Evolutionary conservation across 2,888 invertebrate species (phyloP), one percentile per base, ranked within the genome.

Genomic region (Idaea straminata): DNA sequence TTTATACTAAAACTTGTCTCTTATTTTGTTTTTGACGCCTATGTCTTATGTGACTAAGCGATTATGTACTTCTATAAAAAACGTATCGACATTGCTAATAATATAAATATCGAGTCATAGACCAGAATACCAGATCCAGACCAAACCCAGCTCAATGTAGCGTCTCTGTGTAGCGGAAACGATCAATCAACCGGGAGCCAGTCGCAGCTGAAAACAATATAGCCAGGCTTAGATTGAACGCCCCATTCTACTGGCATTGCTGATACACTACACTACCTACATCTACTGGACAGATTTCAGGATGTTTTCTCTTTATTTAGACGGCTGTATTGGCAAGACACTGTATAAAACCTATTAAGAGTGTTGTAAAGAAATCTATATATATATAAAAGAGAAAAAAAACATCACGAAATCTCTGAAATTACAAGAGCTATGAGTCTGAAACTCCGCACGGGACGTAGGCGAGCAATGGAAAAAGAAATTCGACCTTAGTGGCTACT

Each of bases 151-250:
- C 64, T 62, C 70, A 64, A 66, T 67, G 72, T 71, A 68, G 72
- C 71, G 68, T 60, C 65, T 57, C 62, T 69, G 66, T 67, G 71
- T 62, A 69, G 66, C 72, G 77, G 78, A 80, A 76, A 70, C 79
- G 79, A 83, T 83, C 83, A 78, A 83, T 83, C 83, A 83, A 71
- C 67, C 67, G 66, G 72, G 66, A 71, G 68, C 69, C 66, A 79
- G 77, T 74, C 74, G 64, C 76, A 74, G 72, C 77, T 77, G 77
- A 78, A 83, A 83, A 83, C 83, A 83, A 83, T 83, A 81, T 77
- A 76, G 74, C 71, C 67, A 62, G 66, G 72, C 66, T 66, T 72
- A 76, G 76, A 76, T 69, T 74, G 70, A 69, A 70, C 71, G 68
- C 71, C 15, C 10, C 63, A 58, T 72, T 68, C 36, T 68, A 57